These are phyloP conservation scores for Gorsachius goisagi DNA, from an alignment of 2,113 vertebrate species.

Conservation along the genomic window DNA sequence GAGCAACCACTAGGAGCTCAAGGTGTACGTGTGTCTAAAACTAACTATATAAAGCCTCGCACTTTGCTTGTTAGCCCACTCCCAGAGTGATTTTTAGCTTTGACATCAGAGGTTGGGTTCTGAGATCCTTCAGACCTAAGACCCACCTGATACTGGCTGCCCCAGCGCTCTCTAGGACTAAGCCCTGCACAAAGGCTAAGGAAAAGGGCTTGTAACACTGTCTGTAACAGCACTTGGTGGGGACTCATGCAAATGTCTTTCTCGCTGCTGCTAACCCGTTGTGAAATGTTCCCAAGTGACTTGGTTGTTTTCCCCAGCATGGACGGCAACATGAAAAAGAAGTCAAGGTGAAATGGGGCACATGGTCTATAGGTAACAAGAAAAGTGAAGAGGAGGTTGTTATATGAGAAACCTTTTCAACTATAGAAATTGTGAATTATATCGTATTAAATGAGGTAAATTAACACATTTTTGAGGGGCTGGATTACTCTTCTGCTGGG, in stretches of 20 bases:
- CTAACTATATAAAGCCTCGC: not conserved
- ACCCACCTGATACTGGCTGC: not conserved
- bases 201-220: not conserved
- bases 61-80: not conserved
- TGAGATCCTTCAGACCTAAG: not conserved
- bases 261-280: not conserved
- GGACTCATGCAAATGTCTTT: not conserved
- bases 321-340: accelerated
- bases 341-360: not conserved
- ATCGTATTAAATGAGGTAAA: not conserved
- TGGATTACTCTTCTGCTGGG: not conserved
- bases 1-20: not conserved
- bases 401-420: not conserved
- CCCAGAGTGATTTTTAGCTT: not conserved
- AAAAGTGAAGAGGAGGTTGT: not conserved
- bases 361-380: not conserved
- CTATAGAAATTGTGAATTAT: not conserved
- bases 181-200: not conserved
- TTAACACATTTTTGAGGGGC: not conserved
- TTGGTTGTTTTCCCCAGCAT: not conserved
- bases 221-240: not conserved
- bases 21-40: not conserved
- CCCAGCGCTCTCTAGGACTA: not conserved
- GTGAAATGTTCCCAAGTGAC: not conserved
- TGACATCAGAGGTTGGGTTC: accelerated